Evolutionary conservation across 2,888 invertebrate species (phyloP), one percentile per base, ranked within the genome.

Genomic region (Cylloceria caligata): DNA sequence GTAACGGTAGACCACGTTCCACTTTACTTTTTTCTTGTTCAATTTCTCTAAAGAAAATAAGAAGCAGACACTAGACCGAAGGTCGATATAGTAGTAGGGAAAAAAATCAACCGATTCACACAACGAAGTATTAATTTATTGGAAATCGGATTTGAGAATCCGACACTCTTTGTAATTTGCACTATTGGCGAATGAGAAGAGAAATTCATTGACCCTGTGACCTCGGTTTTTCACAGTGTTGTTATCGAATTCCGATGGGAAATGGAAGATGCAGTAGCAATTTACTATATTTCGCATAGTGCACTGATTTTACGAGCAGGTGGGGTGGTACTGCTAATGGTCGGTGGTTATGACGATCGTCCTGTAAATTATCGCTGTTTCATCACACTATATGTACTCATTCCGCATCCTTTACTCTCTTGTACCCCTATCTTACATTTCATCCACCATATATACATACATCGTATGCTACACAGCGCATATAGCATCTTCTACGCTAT

Each of bases 161-260:
- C 34, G 27, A 27, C 69, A 69, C 69, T n/a, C 21, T 4, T 39
- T 52, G n/a, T 19, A 19, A 49, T 36, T 42, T 3, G 72, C 57
- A 57, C 49, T 42, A 60, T 49, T 39, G 65, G 49, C 45, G 74
- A 57, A 71, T 34, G 34, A 34, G 49, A 49, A 47, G 24, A 7
- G 52, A 62, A 81, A 83, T 76, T 73, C 75, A 49, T 80, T 76
- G 82, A 83, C 79, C 80, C 62, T 21, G n/a, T 68, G 79, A 79
- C 71, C 55, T 39, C 64, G 36, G 30, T 34, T 60, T 67, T 27
- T 47, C 34, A 47, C 67, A 19, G 68, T 36, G 16, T 19, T 16
- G 55, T 57, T 49, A 49, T 72, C 62, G 73, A 81, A 81, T 74
- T 78, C 39, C 78, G 65, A 81, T 74, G 64, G 36, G 52, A 55